Evolutionary conservation across 2,113 vertebrate species (phyloP).

Genomic region (Daphoenositta chrysoptera): DNA sequence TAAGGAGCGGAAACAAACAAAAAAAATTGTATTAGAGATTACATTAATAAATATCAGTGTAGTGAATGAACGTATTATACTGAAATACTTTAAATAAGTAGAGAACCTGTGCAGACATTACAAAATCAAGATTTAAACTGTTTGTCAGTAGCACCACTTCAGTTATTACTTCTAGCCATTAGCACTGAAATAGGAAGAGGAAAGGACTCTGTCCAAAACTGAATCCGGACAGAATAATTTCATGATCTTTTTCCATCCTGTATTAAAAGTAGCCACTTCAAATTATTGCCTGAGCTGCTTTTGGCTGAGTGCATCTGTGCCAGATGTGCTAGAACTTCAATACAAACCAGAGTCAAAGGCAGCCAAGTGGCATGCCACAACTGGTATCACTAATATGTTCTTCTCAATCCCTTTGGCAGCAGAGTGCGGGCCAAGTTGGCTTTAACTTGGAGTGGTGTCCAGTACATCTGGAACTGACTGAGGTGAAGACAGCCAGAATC

Average conservation of each 20-base stretch:
- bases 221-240: not conserved
- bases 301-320: not conserved
- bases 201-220: not conserved
- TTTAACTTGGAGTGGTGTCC: not conserved
- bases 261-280: not conserved
- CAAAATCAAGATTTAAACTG: not conserved
- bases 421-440: not conserved
- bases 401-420: not conserved
- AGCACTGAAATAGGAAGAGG: not conserved
- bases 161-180: not conserved
- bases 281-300: not conserved
- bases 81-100: not conserved
- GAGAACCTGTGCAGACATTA: not conserved
- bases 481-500: not conserved
- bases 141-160: not conserved
- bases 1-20: slow-evolving; percentile 31
- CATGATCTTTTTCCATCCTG: not conserved
- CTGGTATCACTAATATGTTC: not conserved
- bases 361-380: not conserved
- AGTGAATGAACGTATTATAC: not conserved
- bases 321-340: not conserved
- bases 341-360: not conserved
- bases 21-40: slow-evolving; percentile 52
- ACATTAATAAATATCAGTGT: not conserved
- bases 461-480: not conserved